Evolutionary conservation across 2,797 vertebrate genomes (phyloP), one percentile per base, ranked within the genome.

Genomic region (Lindbergichthys nudifrons): DNA sequence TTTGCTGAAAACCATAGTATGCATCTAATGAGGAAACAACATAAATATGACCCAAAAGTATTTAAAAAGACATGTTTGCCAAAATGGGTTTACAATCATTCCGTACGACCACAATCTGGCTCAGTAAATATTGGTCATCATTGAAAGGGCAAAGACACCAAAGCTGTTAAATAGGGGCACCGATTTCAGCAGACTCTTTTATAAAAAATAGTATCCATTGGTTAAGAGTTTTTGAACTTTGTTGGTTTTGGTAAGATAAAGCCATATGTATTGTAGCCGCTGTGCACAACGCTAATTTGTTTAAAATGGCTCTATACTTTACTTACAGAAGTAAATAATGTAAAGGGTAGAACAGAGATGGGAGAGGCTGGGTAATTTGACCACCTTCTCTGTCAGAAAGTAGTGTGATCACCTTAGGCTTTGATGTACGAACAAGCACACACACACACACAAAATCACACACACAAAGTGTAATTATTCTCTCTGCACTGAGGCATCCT

Each of bases 361-460:
- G 53, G 32, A 58, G 54, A 51, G 57, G 15, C 53, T 32, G 36
- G 19, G 21, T 60, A 42, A 65, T 82, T 80, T 59, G 3, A 70
- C 58, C 11, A 5, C 51, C 58, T 62, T 62, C 65, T 72, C 59
- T 69, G 48, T 75, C 69, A 79, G 70, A 82, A 81, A 73, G 68
- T 75, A 53, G 52, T 14, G 19, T 58, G 30, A 46, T 70, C 64
- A 77, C 69, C 39, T 70, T 19, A 32, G 67, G 65, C 69, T 80
- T 1, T 77, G 77, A 84, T 73, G 69, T 59, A 80, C 67, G 62
- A 81, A 72, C 66, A 76, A 60, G 41, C 46, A 41, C 10, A 4
- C 0, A 42, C 23, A 48, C 51, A 51, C 64, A 54, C 19, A 43
- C 45, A 26, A 41, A 52, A 52, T 59, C 57, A 50, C 57, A 19